These are phyloP conservation scores for Fissipunctia ypsillon DNA, from an alignment of 2,888 invertebrate species.

Conservation along the genomic window DNA sequence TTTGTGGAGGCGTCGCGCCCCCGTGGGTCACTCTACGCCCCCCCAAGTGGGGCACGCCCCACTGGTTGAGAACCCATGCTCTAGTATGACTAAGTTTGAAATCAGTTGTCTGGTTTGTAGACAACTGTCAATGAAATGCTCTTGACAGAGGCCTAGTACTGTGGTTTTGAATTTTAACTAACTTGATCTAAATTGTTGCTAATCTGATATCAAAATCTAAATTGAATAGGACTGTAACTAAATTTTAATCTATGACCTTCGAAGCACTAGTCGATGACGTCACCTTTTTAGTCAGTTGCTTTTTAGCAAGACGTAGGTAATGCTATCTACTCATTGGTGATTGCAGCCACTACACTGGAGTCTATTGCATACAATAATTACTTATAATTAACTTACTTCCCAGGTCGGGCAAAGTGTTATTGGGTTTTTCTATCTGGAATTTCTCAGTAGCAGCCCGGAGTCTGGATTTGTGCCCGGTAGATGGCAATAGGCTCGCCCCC, in stretches of 20 bases:
- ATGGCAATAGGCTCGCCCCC: no score
- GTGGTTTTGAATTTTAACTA: slow-evolving; percentile 46
- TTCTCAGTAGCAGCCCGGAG: no score
- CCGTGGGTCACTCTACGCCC: not conserved
- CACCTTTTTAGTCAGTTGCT: not conserved
- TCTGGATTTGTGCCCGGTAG: no score
- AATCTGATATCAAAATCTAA: slow-evolving; percentile 45
- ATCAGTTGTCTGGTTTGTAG: slow-evolving; percentile 47
- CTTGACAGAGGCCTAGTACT: slow-evolving; percentile 56
- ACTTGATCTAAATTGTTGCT: slow-evolving; percentile 27
- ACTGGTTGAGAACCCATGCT: slow-evolving; percentile 4
- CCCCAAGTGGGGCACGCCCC: no score
- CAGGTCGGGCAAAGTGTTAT: no score
- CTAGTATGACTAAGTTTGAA: slow-evolving; percentile 61
- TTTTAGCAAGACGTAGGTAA: not conserved
- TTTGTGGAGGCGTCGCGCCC: not conserved
- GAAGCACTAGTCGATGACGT: not conserved
- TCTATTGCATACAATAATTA: not conserved
- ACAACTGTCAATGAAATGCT: slow-evolving; percentile 57
- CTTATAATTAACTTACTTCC: no score
- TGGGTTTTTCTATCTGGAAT: no score
- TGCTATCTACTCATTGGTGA: not conserved
- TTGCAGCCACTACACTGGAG: not conserved
- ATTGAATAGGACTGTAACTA: slow-evolving; percentile 29
- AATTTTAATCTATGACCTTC: slow-evolving; percentile 9